Evolutionary conservation across 2,113 vertebrate species (phyloP).

Genomic region (Larimichthys polyactis): DNA sequence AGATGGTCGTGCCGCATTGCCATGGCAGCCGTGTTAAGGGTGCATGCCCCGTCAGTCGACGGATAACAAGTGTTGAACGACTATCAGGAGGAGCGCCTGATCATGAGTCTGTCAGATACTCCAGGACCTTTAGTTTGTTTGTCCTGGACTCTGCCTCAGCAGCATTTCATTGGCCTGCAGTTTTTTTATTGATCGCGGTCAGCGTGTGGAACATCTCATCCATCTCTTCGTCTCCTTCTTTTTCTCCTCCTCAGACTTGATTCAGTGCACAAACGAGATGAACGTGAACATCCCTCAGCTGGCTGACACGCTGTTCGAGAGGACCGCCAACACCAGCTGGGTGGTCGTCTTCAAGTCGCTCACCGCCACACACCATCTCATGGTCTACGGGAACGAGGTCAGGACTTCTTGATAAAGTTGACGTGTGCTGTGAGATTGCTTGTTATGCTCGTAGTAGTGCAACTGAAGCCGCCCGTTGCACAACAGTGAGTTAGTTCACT

Average conservation of each 20-base stretch:
- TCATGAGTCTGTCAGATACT: background rate
- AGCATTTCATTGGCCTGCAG: background rate
- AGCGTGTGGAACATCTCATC: background rate
- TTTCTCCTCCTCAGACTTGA: constrained; percentile 86
- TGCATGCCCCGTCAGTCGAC: background rate
- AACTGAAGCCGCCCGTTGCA: background rate
- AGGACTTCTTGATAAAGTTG: background rate
- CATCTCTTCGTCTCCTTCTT: background rate
- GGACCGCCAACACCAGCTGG: constrained; percentile 95
- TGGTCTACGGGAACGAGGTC: constrained; percentile 96
- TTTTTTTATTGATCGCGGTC: constrained; percentile 11
- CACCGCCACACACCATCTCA: constrained; percentile 94
- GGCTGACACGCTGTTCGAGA: constrained; percentile 94
- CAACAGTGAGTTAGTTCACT: constrained; percentile 8
- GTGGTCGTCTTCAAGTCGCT: constrained; percentile 96
- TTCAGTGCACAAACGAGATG: constrained; percentile 96
- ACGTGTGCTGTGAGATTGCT: background rate
- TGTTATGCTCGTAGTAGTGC: background rate
- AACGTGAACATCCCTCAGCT: constrained; percentile 96
- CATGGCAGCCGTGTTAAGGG: background rate
- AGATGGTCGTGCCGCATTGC: constrained; percentile 22
- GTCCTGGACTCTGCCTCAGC: constrained; percentile 23
- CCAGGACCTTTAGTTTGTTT: background rate
- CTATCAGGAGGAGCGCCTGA: background rate
- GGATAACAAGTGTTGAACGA: no score